phyloP scores from a whole-genome alignment of 2,888 invertebrate species.

The Bombylius major region DNA sequence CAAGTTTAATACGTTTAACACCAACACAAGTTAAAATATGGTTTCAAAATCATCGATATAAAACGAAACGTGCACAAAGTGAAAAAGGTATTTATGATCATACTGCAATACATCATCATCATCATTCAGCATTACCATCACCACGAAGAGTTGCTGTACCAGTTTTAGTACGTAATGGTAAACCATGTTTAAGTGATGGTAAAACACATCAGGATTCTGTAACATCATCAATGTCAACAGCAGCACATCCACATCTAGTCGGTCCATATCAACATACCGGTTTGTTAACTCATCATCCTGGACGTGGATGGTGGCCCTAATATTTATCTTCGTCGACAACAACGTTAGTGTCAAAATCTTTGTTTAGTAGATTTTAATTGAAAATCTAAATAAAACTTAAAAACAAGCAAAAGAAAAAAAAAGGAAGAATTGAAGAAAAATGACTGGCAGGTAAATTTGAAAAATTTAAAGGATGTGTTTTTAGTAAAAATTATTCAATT shows the following conservation, averaged over 20 bases:
- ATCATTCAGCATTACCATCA: slow-evolving; percentile 53
- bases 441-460: too few relatives aligned
- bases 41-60: slow-evolving; percentile 99
- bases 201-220: slow-evolving; percentile 37
- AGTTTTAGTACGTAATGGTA: slow-evolving; percentile 86
- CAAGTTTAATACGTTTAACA: slow-evolving; percentile 85
- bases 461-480: too few relatives aligned
- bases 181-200: slow-evolving; percentile 62
- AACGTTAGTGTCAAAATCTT: neutral
- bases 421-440: neutral
- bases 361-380: neutral
- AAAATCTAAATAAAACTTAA: neutral
- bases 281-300: slow-evolving; percentile 16
- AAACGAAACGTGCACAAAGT: slow-evolving; percentile 94
- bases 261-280: slow-evolving; percentile 31
- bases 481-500: too few relatives aligned
- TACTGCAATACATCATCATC: slow-evolving; percentile 28
- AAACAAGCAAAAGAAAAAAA: neutral
- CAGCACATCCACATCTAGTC: slow-evolving; percentile 37
- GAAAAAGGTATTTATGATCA: slow-evolving; percentile 69
- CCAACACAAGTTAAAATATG: slow-evolving; percentile 98
- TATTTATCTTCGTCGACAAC: slow-evolving; percentile 16
- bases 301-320: slow-evolving; percentile 33
- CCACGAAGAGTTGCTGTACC: slow-evolving; percentile 90
- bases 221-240: slow-evolving; percentile 23